Base-by-base conservation (phyloP, 2,888 invertebrate species). In the Cheilosia urbana region DNA sequence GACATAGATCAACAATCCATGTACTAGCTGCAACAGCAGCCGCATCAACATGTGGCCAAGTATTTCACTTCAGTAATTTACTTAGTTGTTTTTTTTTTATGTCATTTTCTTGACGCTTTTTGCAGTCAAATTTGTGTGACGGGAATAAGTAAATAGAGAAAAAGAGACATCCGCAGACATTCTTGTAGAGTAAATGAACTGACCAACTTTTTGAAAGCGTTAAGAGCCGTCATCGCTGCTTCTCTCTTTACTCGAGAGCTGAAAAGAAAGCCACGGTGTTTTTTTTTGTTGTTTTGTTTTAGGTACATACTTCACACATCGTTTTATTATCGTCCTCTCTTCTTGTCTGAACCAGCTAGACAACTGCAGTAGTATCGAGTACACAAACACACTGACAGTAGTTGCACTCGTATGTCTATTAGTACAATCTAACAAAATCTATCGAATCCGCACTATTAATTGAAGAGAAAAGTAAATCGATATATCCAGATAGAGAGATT, bases 181-280 rank as follows among this genome's bases (percentile, higher is more conserved):
- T 51, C 17, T 17, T 53, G 37, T 51, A 40, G 21, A 65, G 37
- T 37, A 65, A 21, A 40, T 57, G 45, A 21, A 57, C 27, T 57
- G 68, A 68, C 42, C 68, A 72, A 72, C 62, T 53, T 72, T 55
- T 55, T 55, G 60, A 72, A 72, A 72, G 62, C 62, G 34, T 53
- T 47, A 60, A 60, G 71, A 60, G 60, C 37, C 60, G 62, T 15
- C 30, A 6, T 53, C 34, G 42, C 42, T 30, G 69, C 34, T 58
- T 45, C 45, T 45, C 37, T 53, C 40, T 51, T 15, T 40, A 47
- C 47, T 42, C 58, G 34, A 19, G 49, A 57, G 65, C 4, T 60
- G 17, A 62, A 79, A 79, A 83, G 83, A 83, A 79, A 83, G 79
- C 73, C 73, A 83, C 60, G 62, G 47, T 72, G 72, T 82, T 47